Base-by-base conservation (phyloP, 1,140 invertebrate species). In the Adelges cooleyi region DNA sequence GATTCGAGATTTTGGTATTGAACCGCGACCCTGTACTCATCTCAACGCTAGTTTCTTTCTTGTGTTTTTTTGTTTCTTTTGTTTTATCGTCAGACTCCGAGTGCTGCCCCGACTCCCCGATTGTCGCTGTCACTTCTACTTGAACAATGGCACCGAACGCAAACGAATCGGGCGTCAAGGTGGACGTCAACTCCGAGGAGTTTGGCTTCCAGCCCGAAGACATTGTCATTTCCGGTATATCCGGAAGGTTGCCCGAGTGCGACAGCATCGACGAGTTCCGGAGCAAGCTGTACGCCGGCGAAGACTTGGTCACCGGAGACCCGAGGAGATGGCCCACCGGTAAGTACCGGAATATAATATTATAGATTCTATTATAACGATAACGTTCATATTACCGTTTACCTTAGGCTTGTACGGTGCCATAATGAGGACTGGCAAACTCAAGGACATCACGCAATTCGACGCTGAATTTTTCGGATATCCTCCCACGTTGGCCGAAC, bases 221-320 rank as follows among this genome's bases (percentile, higher is more conserved):
- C 18, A 75, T 85, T 67, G 81, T 84, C 5, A 81, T 85, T 49
- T 75, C 76, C 54, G 84, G 84, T n/a, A 79, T 86, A 36, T 77
- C 81, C 15, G 82, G 83, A 36, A 74, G 79, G 62, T 81, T 84
- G 69, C 83, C 84, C 9, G 76, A 81, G 65, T 80, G 79, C 15
- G 74, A 80, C 17, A 81, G 79, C 71, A 73, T 85, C 20, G 71
- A 76, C 20, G 78, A 84, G 71, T 81, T 86, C 65, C 73, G 76
- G 50, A 70, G 81, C 22, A 77, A 83, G 71, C 73, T 86, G 5
- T 76, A 51, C 23, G 22, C 48, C 5, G 62, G 46, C 11, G 62
- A 50, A 15, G 82, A 85, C 70, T 79, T 85, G 75, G 75, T 84
- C 13, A 82, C 80, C 17, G 78, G 77, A 29, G 77, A 82, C 67